phyloP scores from a whole-genome alignment of 2,888 invertebrate genomes.

The Cenopis cana region DNA sequence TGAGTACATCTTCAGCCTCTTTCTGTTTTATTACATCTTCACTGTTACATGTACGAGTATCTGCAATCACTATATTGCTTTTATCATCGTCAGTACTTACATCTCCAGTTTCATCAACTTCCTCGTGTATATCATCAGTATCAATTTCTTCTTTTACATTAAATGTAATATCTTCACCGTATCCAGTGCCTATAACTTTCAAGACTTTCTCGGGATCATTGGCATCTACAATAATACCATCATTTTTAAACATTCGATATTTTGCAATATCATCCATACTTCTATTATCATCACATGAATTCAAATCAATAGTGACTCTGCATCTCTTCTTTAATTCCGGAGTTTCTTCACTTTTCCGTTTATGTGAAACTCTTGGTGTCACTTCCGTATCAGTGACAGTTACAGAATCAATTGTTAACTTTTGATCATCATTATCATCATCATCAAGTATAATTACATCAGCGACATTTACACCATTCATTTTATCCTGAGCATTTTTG shows the following conservation, averaged over 20 bases:
- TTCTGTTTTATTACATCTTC: neutral
- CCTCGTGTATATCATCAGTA: neutral
- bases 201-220: neutral
- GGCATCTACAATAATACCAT: no score
- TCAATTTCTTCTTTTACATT: neutral
- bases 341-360: neutral
- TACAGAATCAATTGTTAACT: neutral
- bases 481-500: constrained; percentile 1
- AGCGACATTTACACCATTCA: neutral
- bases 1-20: no score
- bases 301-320: neutral
- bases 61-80: neutral
- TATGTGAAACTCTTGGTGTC: neutral
- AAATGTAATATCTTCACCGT: neutral
- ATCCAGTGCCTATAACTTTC: neutral
- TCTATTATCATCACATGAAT: neutral
- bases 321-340: neutral
- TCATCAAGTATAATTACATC: neutral
- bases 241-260: neutral
- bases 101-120: neutral
- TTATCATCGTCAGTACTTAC: neutral
- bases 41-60: neutral
- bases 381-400: neutral
- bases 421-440: neutral
- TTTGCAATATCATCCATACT: constrained; percentile 4